Conservation (phyloP, 2,113 vertebrate species). For the Tringa solitaria region DNA sequence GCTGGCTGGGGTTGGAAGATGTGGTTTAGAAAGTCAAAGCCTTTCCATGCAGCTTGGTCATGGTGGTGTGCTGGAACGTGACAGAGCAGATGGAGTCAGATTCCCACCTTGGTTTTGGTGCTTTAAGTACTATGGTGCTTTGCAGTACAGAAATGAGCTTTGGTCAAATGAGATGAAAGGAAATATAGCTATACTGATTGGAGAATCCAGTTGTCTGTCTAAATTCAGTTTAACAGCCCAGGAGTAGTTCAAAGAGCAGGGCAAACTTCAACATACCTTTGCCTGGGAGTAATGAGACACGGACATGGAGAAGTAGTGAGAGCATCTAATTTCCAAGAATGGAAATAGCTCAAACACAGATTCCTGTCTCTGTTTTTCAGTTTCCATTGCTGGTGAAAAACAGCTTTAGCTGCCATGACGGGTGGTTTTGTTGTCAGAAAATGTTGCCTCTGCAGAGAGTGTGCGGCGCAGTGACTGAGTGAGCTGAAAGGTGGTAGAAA, state of each 20-base stretch:
- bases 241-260: not conserved
- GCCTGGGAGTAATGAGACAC: not conserved
- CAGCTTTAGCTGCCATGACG: not conserved
- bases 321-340: constrained; percentile 8
- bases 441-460: not conserved
- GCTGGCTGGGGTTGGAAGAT: not conserved
- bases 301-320: not conserved
- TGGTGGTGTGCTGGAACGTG: not conserved
- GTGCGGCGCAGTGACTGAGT: not conserved
- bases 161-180: not conserved
- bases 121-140: not conserved
- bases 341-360: constrained; percentile 12
- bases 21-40: not conserved
- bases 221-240: not conserved
- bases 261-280: not conserved
- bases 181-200: not conserved
- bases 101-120: not conserved
- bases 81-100: not conserved
- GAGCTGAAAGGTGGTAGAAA: not conserved
- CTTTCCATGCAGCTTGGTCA: not conserved
- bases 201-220: not conserved
- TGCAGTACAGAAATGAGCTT: not conserved
- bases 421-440: constrained; percentile 42
- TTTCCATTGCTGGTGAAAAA: not conserved
- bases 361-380: not conserved